phyloP scores from a whole-genome alignment of 2,113 vertebrate species.

The Rhinopomastus cyanomelas region DNA sequence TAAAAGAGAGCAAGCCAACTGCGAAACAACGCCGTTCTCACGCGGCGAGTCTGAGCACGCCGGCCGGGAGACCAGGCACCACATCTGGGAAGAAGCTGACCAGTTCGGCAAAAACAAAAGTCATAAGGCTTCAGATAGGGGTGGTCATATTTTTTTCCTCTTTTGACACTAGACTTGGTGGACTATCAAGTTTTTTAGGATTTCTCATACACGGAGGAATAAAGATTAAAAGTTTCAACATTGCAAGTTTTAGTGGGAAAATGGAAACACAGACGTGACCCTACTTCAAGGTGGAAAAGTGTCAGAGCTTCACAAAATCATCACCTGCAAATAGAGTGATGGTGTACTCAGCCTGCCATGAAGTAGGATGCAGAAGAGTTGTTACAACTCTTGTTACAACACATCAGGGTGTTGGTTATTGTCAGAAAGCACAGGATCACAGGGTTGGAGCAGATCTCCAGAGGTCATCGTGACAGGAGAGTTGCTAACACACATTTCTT shows the following conservation, averaged over 20 bases:
- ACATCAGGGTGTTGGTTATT: not conserved
- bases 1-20: slow-evolving; percentile 31
- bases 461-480: not conserved
- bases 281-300: not conserved
- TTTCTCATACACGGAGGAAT: slow-evolving; percentile 2
- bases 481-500: not conserved
- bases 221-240: not conserved
- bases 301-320: not conserved
- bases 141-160: not conserved
- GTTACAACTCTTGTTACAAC: no score
- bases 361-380: not conserved
- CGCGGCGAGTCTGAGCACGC: not conserved
- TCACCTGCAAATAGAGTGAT: not conserved
- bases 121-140: not conserved
- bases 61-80: slow-evolving; percentile 10
- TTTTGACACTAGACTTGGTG: not conserved
- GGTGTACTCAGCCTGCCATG: not conserved
- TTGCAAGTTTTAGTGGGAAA: not conserved
- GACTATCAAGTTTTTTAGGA: not conserved
- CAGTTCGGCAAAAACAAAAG: slow-evolving; percentile 13
- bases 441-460: no score
- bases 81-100: slow-evolving; percentile 36
- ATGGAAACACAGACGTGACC: not conserved
- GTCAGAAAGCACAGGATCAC: not conserved
- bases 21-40: slow-evolving; percentile 12